Base-by-base conservation (phyloP, 2,888 invertebrate genomes). In the Drosophila maculinotata region DNA sequence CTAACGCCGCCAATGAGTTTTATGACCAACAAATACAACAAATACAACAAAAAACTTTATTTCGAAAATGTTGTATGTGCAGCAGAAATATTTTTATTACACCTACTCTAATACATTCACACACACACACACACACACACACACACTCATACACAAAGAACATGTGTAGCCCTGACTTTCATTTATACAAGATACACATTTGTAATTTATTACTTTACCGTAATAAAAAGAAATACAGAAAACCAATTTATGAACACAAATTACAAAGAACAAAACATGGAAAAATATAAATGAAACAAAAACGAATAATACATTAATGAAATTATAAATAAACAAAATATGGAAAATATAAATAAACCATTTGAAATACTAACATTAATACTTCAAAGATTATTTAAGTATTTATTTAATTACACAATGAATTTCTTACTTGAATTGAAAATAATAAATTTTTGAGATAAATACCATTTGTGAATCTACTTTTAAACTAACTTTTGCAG, bases 1-100 rank as follows among this genome's bases (percentile, higher is more conserved):
- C 47, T 52, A 69, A 73, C 72, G 58, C 67, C 47, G 33, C 47
- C 62, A 44, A 56, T 66, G 63, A 48, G 30, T 79, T 83, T 79
- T 66, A 77, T 48, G 78, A 25, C 48, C 54, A 44, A 42, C 38
- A 68, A 57, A 75, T 44, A 56, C 60, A 74, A 53, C 39, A 52
- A 52, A 17, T 44, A 48, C 7, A 12, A 15, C 20, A 26, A 33
- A 48, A n/a, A 17, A n/a, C 25, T 39, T 47, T 54, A 41, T 48
- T 67, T 54, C 33, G 20, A 42, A 65, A 54, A 54, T 35, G 62
- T 65, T 63, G 66, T n/a, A n/a, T n/a, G n/a, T n/a, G 56, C 36
- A 12, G 31, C 45, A 47, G 38, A 66, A 67, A 67, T 68, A 67
- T 67, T 67, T 67, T 69, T 67, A 67, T 67, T 69, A 59, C 69